phyloP scores from a whole-genome alignment of 2,888 invertebrate genomes.

The Panopea generosa region DNA sequence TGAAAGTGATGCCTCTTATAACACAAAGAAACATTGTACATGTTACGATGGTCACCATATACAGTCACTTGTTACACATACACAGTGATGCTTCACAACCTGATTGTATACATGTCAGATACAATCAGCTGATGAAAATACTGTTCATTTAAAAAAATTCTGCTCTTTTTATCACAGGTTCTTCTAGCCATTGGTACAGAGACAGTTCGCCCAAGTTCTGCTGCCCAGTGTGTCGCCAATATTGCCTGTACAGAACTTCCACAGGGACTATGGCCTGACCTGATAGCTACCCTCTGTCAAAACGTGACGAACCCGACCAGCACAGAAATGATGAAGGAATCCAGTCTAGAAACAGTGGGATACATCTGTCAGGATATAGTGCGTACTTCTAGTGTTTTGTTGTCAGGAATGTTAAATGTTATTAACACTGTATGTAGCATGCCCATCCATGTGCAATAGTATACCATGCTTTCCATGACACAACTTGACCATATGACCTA shows the following conservation, averaged over 20 bases:
- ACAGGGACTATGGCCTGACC: slow-evolving; percentile 95
- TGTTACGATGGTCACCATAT: too few species aligned
- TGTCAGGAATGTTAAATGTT: too few species aligned
- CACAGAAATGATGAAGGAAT: slow-evolving; percentile 97
- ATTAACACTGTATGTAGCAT: too few species aligned
- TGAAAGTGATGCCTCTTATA: too few species aligned
- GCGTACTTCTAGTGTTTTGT: slow-evolving; percentile 30
- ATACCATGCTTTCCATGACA: too few species aligned
- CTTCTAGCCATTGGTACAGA: slow-evolving; percentile 98
- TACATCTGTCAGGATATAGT: slow-evolving; percentile 99
- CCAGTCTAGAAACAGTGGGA: slow-evolving; percentile 98
- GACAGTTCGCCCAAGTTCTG: slow-evolving; percentile 96
- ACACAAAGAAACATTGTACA: too few species aligned
- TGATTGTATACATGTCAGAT: too few species aligned
- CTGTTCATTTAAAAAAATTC: too few species aligned
- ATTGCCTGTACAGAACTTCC: slow-evolving; percentile 99
- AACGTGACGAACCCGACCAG: slow-evolving; percentile 94
- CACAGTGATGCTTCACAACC: too few species aligned
- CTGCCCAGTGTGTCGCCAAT: slow-evolving; percentile 99
- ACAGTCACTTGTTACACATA: too few species aligned
- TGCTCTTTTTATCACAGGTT: slow-evolving; percentile 92
- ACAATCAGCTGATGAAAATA: too few species aligned
- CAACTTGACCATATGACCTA: background rate
- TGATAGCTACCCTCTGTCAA: slow-evolving; percentile 93
- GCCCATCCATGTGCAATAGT: too few species aligned